Base-by-base conservation (phyloP, 1,140 invertebrate genomes). In the Drosophila kohkoa region DNA sequence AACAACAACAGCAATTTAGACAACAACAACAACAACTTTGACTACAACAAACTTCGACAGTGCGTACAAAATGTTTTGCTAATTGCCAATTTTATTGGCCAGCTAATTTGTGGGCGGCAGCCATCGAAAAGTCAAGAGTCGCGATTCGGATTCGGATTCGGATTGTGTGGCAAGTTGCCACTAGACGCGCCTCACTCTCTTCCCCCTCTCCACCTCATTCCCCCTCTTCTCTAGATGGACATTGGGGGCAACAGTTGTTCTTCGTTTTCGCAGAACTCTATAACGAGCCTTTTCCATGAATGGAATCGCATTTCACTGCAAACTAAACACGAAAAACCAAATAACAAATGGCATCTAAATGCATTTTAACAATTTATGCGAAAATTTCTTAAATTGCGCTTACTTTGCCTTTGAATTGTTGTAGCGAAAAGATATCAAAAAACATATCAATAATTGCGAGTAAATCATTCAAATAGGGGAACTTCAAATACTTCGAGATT, bases 21-120 rank as follows among this genome's bases (percentile, higher is more conserved):
- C 71, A 62, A 28, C 55, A 41, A 3, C n/a, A n/a, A n/a, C 65
- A 43, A 45, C 66, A 62, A 35, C 32, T 25, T 8, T 48, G 20
- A 13, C 48, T 11, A 20, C 28, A 72, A 52, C 63, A 68, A 16
- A 4, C 20, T 48, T 66, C 58, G 68, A 55, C 73, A 80, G 77
- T 87, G 82, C 82, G 82, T 85, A 83, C 68, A 85, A 85, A 49
- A 85, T 85, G 81, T 75, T 72, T 88, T 66, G 82, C 82, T 87
- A 88, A 87, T 87, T 87, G 82, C 83, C 77, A 79, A 59, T 73
- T 68, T 88, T 77, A 88, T 88, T 71, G n/a, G 59, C 68, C 82
- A 75, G 75, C 82, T 88, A 58, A 85, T 86, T 87, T 87, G 75
- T 86, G 82, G 78, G 75, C 70, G 78, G 62, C 73, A 72, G 69